Evolutionary conservation across 2,888 invertebrate genomes (phyloP).

Genomic region (Acanthosepion pharaonis): DNA sequence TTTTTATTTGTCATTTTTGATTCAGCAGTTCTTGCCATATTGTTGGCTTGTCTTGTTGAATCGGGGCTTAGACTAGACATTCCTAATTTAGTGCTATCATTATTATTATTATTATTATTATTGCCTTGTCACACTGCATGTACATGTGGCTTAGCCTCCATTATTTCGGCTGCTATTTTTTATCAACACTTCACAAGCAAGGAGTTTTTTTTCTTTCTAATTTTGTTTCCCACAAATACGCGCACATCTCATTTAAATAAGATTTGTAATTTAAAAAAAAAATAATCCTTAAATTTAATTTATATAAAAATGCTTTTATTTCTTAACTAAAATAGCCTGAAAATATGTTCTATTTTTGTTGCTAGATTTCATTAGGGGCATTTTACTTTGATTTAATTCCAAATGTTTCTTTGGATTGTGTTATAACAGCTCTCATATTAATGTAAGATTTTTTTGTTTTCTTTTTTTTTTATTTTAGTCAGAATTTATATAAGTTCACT

Average conservation of each 20-base stretch:
- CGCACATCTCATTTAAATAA: not conserved
- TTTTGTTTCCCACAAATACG: not conserved
- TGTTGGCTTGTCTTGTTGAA: not conserved
- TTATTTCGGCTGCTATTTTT: not conserved
- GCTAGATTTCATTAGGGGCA: too few species aligned
- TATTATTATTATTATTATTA: not conserved
- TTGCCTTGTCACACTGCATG: constrained; percentile 9
- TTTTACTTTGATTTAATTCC: too few species aligned
- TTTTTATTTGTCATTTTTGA: constrained; percentile 13
- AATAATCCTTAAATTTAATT: too few species aligned
- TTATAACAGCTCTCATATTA: too few species aligned
- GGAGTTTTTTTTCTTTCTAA: not conserved
- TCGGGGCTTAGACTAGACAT: not conserved
- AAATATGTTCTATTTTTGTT: too few species aligned
- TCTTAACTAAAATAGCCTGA: too few species aligned
- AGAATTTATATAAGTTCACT: too few species aligned
- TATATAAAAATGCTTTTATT: too few species aligned
- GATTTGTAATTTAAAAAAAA: too few species aligned
- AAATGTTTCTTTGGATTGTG: too few species aligned
- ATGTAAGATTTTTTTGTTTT: too few species aligned
- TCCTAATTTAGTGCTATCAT: not conserved
- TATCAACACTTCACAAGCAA: not conserved
- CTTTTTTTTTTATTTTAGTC: too few species aligned
- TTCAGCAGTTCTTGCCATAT: not conserved
- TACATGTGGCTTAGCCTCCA: not conserved